Evolutionary conservation across 2,797 vertebrate species (phyloP), one percentile per base, ranked within the genome.

Genomic region (Dendrocincla tyrannina): DNA sequence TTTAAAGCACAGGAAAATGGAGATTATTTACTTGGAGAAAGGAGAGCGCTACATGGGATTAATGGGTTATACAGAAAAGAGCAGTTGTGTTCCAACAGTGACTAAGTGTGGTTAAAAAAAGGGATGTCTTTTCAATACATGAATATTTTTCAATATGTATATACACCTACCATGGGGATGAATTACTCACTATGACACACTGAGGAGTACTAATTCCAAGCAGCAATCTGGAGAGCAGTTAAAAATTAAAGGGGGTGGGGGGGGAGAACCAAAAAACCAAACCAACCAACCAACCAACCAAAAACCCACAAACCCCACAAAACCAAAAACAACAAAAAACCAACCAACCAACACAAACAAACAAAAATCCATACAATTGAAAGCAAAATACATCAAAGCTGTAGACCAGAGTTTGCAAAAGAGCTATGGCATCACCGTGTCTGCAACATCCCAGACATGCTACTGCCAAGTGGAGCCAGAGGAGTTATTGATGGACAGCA

Each of bases 371-470:
- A 85, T 10, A 41, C 24, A 78, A 30, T 0, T 41, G 42, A 84
- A 81, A 93, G 35, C 4, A 85, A 84, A 84, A 87, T 25, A 13
- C 0, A 56, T 44, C 18, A 25, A 52, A 90, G 15, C 13, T n/a
- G 22, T 16, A 78, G 55, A 66, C 8, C 11, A 56, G 4, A 30
- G 32, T 49, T 69, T 44, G 28, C 33, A 59, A 37, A 88, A 82
- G 17, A 83, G 17, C 33, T 14, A 27, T 0, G 3, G 32, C 33
- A 75, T 28, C n/a, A 59, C 17, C 8, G 12, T 2, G 28, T 4
- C 69, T 83, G 62, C 60, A 89, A 44, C n/a, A 68, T 10, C 50
- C 30, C 3, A 19, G 19, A 55, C 30, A 64, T 1, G 3, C 13
- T 9, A 22, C 49, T 44, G 44, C 13, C 46, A 50, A 14, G 47